Conservation (phyloP, 2,888 invertebrate genomes). For the Phortica magna region DNA sequence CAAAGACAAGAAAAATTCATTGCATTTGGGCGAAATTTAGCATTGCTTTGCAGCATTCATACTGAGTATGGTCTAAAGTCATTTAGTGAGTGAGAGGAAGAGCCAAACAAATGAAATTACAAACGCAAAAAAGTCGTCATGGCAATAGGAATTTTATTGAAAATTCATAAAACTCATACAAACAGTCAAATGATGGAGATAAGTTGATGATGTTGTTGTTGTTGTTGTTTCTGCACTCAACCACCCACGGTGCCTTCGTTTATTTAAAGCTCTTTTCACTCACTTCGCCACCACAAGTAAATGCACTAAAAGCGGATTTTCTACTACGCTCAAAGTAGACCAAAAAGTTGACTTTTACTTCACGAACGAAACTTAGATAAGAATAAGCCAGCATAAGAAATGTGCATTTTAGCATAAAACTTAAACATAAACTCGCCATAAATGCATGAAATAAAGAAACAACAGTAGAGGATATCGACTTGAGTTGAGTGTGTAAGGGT, state of each 20-base stretch:
- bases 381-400: slow-evolving; percentile 12
- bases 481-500: neutral
- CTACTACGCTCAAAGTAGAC: neutral
- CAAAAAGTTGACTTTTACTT: neutral
- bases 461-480: neutral
- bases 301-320: neutral
- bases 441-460: neutral
- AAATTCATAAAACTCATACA: neutral
- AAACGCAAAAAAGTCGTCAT: neutral
- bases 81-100: neutral
- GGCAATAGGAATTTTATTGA: neutral
- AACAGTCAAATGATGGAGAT: neutral
- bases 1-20: too few relatives aligned
- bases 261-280: neutral
- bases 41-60: too few relatives aligned
- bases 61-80: too few relatives aligned
- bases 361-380: neutral
- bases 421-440: slow-evolving; percentile 16
- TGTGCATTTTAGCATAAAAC: slow-evolving; percentile 19
- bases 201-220: neutral
- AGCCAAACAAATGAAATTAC: neutral
- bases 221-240: neutral
- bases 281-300: neutral
- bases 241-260: too few relatives aligned
- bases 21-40: too few relatives aligned